phyloP scores from a whole-genome alignment of 2,797 vertebrate species.

The Molossus molossus region DNA sequence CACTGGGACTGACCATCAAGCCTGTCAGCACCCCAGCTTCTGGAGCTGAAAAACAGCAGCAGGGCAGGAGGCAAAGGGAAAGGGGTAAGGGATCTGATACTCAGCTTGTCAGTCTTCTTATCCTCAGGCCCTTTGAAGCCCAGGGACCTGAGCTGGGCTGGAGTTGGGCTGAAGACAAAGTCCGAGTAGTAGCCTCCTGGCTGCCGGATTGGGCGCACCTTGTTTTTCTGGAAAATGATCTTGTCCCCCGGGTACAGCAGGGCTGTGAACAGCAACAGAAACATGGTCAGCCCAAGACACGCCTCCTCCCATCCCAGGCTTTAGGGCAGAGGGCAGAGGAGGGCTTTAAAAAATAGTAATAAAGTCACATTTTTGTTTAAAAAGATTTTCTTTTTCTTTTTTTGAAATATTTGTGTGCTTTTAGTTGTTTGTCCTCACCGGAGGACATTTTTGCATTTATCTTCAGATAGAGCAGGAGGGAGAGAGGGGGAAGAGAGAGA shows the following conservation, averaged over 20 bases:
- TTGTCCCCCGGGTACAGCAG: constrained; percentile 88
- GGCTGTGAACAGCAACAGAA: constrained; percentile 76
- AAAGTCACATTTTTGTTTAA: constrained; percentile 25
- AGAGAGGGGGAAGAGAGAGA: too few species aligned
- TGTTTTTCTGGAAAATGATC: constrained; percentile 72
- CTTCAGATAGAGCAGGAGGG: too few species aligned
- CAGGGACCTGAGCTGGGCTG: not conserved
- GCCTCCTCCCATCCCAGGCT: not conserved
- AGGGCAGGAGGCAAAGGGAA: not conserved
- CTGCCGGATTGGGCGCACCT: constrained; percentile 82
- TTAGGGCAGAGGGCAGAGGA: not conserved
- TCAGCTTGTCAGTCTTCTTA: constrained; percentile 70
- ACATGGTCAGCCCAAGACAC: not conserved
- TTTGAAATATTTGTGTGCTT: too few species aligned
- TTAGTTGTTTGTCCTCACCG: too few species aligned
- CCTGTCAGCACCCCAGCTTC: not conserved
- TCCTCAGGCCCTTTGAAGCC: fast-evolving
- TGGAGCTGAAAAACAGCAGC: not conserved
- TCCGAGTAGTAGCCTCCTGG: constrained; percentile 84
- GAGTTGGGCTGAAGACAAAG: not conserved
- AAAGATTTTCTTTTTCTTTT: not conserved
- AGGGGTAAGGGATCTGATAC: not conserved
- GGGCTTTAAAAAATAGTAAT: not conserved
- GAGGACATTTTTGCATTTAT: too few species aligned
- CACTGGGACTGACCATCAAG: not conserved